Conservation (phyloP, 2,888 invertebrate genomes). For the Smittia sp. region DNA sequence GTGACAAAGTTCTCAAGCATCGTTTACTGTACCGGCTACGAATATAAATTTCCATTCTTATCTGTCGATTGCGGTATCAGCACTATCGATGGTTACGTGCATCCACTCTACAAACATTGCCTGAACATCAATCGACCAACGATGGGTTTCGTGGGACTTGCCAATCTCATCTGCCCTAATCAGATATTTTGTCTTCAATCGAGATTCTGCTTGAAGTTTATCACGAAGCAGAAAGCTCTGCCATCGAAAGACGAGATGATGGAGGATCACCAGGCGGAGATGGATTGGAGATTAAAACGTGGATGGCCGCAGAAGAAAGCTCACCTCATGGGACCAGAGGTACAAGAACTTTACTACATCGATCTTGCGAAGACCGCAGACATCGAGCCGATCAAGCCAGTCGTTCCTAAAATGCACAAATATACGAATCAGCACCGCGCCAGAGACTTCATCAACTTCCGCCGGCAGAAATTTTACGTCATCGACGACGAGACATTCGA, state of each 20-base stretch:
- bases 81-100: slow-evolving; percentile 77
- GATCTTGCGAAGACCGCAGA: slow-evolving; percentile 57
- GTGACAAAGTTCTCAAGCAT: slow-evolving; percentile 64
- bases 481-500: slow-evolving; percentile 55
- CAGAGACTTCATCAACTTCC: slow-evolving; percentile 57
- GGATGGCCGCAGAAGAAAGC: slow-evolving; percentile 68
- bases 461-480: slow-evolving; percentile 57
- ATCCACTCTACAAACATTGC: slow-evolving; percentile 81
- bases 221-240: slow-evolving; percentile 61
- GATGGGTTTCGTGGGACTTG: slow-evolving; percentile 80
- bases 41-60: slow-evolving; percentile 75
- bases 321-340: background rate
- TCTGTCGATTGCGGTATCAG: slow-evolving; percentile 64
- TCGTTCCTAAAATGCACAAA: slow-evolving; percentile 59
- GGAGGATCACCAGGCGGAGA: slow-evolving; percentile 61
- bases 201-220: slow-evolving; percentile 63
- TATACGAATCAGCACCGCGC: slow-evolving; percentile 48
- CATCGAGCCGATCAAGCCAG: slow-evolving; percentile 56
- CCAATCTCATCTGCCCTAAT: slow-evolving; percentile 79
- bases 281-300: slow-evolving; percentile 57
- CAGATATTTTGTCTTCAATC: slow-evolving; percentile 83
- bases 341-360: slow-evolving; percentile 59
- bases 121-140: slow-evolving; percentile 76
- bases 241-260: slow-evolving; percentile 65
- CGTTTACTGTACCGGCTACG: slow-evolving; percentile 80